These are phyloP conservation scores for Centropus bengalensis DNA, from an alignment of 2,113 vertebrate genomes.

Conservation along the genomic window DNA sequence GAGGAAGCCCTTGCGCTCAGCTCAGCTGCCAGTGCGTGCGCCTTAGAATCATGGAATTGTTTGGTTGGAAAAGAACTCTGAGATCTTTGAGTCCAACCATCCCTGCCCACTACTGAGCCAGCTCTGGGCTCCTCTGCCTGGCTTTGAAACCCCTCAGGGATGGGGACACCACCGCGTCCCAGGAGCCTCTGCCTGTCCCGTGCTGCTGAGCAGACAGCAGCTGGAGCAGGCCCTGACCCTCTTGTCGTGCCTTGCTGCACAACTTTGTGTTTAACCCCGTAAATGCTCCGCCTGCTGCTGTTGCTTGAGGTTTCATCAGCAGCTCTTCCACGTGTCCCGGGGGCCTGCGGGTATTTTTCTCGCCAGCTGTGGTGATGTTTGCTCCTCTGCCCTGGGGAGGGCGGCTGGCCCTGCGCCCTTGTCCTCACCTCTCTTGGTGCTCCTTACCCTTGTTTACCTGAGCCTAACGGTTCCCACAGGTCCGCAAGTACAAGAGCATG, in stretches of 20 bases:
- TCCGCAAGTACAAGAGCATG: slow-evolving; percentile 97
- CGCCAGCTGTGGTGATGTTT: slow-evolving; percentile 29
- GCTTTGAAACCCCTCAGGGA: too few relatives aligned
- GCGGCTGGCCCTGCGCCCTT: neutral
- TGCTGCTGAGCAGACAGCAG: neutral
- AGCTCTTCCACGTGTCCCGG: neutral
- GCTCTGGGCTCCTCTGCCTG: too few relatives aligned
- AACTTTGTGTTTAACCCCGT: neutral
- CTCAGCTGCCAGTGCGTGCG: neutral
- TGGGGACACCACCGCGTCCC: too few relatives aligned
- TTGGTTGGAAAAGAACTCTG: too few relatives aligned
- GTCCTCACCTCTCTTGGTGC: slow-evolving; percentile 21
- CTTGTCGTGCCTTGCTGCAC: neutral
- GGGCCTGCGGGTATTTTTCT: slow-evolving; percentile 33
- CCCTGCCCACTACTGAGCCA: too few relatives aligned
- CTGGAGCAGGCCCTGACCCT: neutral
- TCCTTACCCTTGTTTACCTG: slow-evolving; percentile 71
- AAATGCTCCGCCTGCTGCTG: neutral
- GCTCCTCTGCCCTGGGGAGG: slow-evolving; percentile 31
- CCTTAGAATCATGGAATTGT: too few relatives aligned
- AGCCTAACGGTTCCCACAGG: slow-evolving; percentile 78
- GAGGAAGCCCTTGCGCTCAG: accelerated
- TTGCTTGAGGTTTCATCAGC: slow-evolving; percentile 76
- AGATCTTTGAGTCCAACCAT: too few relatives aligned
- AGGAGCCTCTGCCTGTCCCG: neutral